Base-by-base conservation (phyloP, 2,888 invertebrate genomes). In the Netelia virgata region DNA sequence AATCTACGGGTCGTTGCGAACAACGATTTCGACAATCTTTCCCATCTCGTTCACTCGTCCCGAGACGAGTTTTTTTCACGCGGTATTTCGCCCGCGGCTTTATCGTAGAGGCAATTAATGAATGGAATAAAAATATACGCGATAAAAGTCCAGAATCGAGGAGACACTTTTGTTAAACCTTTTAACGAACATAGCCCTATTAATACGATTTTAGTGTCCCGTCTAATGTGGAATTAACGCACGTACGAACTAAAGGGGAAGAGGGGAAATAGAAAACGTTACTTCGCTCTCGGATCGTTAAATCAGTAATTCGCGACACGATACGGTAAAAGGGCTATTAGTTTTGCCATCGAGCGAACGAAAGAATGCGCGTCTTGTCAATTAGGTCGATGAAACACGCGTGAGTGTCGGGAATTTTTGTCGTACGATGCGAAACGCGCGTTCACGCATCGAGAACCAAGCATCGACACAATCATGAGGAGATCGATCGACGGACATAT, bases 391-490 rank as follows among this genome's bases (percentile, higher is more conserved):
- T 77, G 76, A 66, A 73, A 77, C 36, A 36, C 18, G 18, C 80
- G 75, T 64, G 81, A 84, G 84, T 84, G 84, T 84, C 64, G 53
- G 84, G 84, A 84, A 84, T 84, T 84, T 83, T 77, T 70, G 84
- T 84, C 84, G 84, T 74, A 55, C 77, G 77, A 81, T 81, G 63
- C 73, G 84, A 76, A 69, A 53, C 50, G 41, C 69, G 14, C 10
- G 14, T 14, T 10, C 47, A 47, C 47, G 0, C 11, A 14, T 47
- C n/a, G 41, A 20, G 28, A 28, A 28, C 28, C 47, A 47, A 1
- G 3, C 11, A 14, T 47, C n/a, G 41, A 20, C 16, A 61, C 68
- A 47, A 47, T 47, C 57, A 28, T 43, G 59, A 43, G 23, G 53
- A 47, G 64, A 75, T 64, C 70, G 59, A 75, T 70, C 70, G 77